Base-by-base conservation (phyloP, 2,797 vertebrate species). In the Malacoctenus gilli region DNA sequence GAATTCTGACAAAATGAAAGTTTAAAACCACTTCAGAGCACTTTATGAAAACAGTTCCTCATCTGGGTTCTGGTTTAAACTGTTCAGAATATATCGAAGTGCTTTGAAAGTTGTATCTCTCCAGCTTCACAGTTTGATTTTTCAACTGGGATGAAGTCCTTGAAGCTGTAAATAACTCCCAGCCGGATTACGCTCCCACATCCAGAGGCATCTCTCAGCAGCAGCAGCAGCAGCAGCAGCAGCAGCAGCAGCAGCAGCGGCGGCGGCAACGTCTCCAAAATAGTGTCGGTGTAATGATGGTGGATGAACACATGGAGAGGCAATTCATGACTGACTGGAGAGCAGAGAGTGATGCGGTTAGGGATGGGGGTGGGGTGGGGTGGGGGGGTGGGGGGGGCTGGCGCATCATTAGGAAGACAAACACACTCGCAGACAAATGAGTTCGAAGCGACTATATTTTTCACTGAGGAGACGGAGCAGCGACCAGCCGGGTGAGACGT, bases 371-470 rank as follows among this genome's bases (percentile, higher is more conserved):
- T n/a, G n/a, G n/a, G n/a, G n/a, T n/a, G n/a, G n/a, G n/a, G n/a
- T n/a, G n/a, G n/a, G n/a, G n/a, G n/a, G n/a, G n/a, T n/a, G n/a
- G n/a, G n/a, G n/a, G n/a, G n/a, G n/a, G n/a, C n/a, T 19, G 35
- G 46, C 1, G 23, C 36, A 60, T 67, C 60, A 72, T 82, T 70
- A 63, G 40, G 20, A 62, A 67, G 31, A 72, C 60, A 59, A 66
- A 70, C 49, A 53, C 42, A 62, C 56, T 40, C 32, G 39, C 21
- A 40, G 39, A 63, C 39, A 59, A 72, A 76, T 65, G 21, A 63
- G 18, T 43, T 42, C 23, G 49, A 42, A 71, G 31, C 38, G 59
- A 35, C 19, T 51, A 18, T 21, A 68, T 57, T 34, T 63, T 72
- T 36, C 46, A 42, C 49, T 14, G 43, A 51, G 37, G 68, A 28